These are phyloP conservation scores for Laupala kohalensis DNA, from an alignment of 1,140 invertebrate genomes.

Conservation along the genomic window DNA sequence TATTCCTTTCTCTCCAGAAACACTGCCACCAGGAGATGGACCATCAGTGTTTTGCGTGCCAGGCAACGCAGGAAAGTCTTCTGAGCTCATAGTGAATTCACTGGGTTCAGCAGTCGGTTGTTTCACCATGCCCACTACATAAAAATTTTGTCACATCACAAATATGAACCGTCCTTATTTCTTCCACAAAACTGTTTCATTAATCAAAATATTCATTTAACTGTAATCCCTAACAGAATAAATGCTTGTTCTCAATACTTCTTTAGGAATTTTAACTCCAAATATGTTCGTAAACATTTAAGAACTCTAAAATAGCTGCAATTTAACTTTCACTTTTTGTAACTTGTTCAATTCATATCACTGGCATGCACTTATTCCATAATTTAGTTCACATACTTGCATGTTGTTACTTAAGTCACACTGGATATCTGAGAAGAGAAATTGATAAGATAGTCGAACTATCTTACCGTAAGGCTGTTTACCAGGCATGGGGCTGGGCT, in stretches of 20 bases:
- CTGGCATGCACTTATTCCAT: background rate
- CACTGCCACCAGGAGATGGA: slow-evolving; percentile 15
- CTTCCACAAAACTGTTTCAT: too few relatives aligned
- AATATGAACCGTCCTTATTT: too few relatives aligned
- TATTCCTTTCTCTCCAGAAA: slow-evolving; percentile 11
- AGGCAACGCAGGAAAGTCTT: slow-evolving; percentile 96
- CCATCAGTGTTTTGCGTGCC: slow-evolving; percentile 34
- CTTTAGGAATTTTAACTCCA: too few relatives aligned
- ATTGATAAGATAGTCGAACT: slow-evolving; percentile 14
- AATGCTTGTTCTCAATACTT: too few relatives aligned
- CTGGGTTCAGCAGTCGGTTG: slow-evolving; percentile 79
- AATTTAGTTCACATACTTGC: background rate
- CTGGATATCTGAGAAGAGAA: background rate
- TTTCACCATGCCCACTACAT: slow-evolving; percentile 87
- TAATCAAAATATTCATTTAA: too few relatives aligned
- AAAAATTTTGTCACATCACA: background rate
- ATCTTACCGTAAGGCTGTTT: slow-evolving; percentile 72
- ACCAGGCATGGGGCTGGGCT: slow-evolving; percentile 63
- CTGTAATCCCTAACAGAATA: too few relatives aligned
- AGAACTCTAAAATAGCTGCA: too few relatives aligned
- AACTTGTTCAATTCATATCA: too few relatives aligned
- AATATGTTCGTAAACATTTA: too few relatives aligned
- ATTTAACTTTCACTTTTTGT: too few relatives aligned
- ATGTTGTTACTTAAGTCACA: background rate
- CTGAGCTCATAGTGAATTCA: slow-evolving; percentile 94